Percentiles rank a stretch among this genome's conserved stretches.
Evolutionary conservation across 2,797 vertebrate species (phyloP).

Genomic region (Leucoraja ocellata): DNA sequence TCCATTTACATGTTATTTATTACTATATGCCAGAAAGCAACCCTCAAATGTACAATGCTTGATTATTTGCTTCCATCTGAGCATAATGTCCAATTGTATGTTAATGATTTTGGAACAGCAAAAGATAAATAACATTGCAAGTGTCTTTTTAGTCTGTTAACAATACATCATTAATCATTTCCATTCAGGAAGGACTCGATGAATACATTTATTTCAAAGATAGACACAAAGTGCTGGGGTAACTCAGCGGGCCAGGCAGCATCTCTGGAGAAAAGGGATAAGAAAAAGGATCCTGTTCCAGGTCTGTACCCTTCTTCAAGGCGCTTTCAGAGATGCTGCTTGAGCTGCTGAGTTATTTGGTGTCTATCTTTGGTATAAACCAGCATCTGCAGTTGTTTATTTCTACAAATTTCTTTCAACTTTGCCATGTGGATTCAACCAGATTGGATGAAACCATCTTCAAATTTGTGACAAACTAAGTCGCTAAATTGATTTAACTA

Average conservation of each 20-base stretch:
- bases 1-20: neutral
- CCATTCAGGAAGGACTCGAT: neutral
- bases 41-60: neutral
- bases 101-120: neutral
- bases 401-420: neutral
- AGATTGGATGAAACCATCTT: neutral
- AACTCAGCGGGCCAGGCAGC: too few relatives aligned
- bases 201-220: neutral
- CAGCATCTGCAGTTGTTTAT: too few relatives aligned
- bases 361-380: too few relatives aligned
- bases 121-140: neutral
- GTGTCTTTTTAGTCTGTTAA: neutral
- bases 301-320: too few relatives aligned
- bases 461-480: neutral
- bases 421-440: neutral
- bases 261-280: too few relatives aligned
- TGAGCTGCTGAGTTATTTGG: too few relatives aligned
- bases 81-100: neutral
- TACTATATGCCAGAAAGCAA: neutral
- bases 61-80: neutral
- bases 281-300: too few relatives aligned
- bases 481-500: neutral
- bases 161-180: neutral
- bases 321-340: too few relatives aligned
- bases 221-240: too few relatives aligned